A percentile compares a stretch with the other conserved stretches of the same genome.
phyloP scores from a whole-genome alignment of 2,888 invertebrate species.

The Athripsodes cinereus region DNA sequence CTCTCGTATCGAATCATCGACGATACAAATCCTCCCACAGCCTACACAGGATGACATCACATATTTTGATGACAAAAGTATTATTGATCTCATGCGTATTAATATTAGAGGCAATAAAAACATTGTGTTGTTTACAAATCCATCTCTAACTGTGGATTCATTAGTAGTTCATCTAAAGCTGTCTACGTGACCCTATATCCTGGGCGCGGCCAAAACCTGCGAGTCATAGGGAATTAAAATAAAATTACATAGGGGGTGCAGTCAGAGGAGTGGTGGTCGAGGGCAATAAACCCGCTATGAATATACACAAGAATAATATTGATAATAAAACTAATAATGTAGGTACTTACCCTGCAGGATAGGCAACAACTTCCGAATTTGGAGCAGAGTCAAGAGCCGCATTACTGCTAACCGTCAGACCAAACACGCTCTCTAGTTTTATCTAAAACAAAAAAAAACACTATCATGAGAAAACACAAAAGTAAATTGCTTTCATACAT shows the following conservation, averaged over 20 bases:
- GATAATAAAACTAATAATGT: neutral
- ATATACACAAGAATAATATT: neutral
- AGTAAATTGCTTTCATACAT: too few species aligned
- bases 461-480: too few species aligned
- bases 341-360: constrained; percentile 89
- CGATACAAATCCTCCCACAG: too few species aligned
- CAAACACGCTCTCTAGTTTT: constrained; percentile 89
- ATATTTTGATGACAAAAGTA: too few species aligned
- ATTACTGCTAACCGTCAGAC: constrained; percentile 90
- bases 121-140: too few species aligned
- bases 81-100: too few species aligned
- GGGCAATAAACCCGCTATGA: neutral
- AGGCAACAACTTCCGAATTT: constrained; percentile 82
- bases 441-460: constrained; percentile 59
- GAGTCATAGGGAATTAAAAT: neutral
- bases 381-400: constrained; percentile 87
- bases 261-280: neutral
- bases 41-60: too few species aligned
- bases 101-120: too few species aligned
- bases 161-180: neutral
- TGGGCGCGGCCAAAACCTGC: neutral
- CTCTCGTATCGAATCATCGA: too few species aligned
- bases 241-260: neutral
- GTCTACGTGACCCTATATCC: neutral
- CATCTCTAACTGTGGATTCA: neutral